Evolutionary conservation across 2,797 vertebrate species (phyloP).

Genomic region (Sparus aurata): DNA sequence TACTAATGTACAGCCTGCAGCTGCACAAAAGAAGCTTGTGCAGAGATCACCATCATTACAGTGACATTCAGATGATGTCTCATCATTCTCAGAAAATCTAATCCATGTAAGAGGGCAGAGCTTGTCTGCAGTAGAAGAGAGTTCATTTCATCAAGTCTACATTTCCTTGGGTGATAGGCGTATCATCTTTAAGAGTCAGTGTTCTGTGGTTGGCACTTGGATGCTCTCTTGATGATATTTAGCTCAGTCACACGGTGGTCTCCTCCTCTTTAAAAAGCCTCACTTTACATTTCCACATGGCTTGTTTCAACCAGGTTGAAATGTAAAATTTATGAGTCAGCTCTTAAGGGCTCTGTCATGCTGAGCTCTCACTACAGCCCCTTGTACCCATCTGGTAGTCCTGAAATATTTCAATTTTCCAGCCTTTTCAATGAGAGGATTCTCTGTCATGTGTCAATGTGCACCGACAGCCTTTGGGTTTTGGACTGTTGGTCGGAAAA

Average conservation of each 20-base stretch:
- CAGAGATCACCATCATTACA: background rate
- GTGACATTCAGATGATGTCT: background rate
- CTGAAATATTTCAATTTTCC: background rate
- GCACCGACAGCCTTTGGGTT: background rate
- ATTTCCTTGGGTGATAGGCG: background rate
- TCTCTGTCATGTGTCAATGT: no score
- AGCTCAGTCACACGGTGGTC: slow-evolving; percentile 59
- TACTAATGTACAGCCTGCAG: slow-evolving; percentile 15
- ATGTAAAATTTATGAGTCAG: slow-evolving; percentile 86
- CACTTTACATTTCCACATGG: slow-evolving; percentile 78
- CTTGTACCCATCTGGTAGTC: background rate
- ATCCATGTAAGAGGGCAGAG: background rate
- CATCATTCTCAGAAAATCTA: background rate
- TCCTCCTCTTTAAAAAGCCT: slow-evolving; percentile 60
- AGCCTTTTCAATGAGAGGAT: no score
- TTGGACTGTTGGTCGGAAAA: background rate
- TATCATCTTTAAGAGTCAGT: slow-evolving; percentile 18
- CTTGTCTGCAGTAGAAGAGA: background rate
- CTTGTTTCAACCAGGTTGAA: slow-evolving; percentile 61
- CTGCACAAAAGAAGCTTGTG: slow-evolving; percentile 1
- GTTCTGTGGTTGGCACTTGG: slow-evolving; percentile 28
- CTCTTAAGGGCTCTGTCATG: slow-evolving; percentile 75
- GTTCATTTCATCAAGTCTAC: slow-evolving; percentile 18
- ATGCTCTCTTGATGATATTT: slow-evolving; percentile 50
- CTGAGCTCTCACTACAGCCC: slow-evolving; percentile 62